A percentile compares a stretch with the other conserved stretches of the same genome.
These are phyloP conservation scores for Ceyx melanurus DNA, from an alignment of 2,113 vertebrate species.

Conservation along the genomic window DNA sequence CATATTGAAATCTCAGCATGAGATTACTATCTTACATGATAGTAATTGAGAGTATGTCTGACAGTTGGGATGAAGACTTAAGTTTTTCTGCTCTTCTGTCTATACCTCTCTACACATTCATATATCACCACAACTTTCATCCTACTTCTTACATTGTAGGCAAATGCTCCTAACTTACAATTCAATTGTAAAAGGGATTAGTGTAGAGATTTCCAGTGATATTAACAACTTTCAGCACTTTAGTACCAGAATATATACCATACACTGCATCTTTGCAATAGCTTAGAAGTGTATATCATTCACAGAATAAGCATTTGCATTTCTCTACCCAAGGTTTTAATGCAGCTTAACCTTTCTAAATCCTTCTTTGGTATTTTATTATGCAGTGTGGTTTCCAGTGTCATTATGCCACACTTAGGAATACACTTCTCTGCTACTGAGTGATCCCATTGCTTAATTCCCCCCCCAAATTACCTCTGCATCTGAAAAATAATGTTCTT, in stretches of 20 bases:
- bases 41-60: neutral
- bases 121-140: neutral
- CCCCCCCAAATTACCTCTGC: neutral
- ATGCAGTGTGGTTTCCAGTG: neutral
- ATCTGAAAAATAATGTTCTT: neutral
- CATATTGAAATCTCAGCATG: neutral
- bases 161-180: neutral
- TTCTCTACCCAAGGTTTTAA: neutral
- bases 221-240: neutral
- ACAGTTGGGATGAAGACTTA: neutral
- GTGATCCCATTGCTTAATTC: neutral
- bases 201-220: neutral
- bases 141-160: neutral
- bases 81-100: neutral
- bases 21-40: too few relatives aligned
- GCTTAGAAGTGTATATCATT: neutral
- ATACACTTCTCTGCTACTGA: neutral
- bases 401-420: neutral
- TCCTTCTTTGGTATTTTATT: neutral
- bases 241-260: neutral
- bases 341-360: neutral
- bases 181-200: neutral
- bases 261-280: neutral
- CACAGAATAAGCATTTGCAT: neutral
- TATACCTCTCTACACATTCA: rapidly evolving